Percentiles rank a stretch among this genome's conserved stretches.
These are phyloP conservation scores for Oscarella lobularis DNA, from an alignment of 37 sponge, comb jelly and placozoan species.

Conservation along the genomic window DNA sequence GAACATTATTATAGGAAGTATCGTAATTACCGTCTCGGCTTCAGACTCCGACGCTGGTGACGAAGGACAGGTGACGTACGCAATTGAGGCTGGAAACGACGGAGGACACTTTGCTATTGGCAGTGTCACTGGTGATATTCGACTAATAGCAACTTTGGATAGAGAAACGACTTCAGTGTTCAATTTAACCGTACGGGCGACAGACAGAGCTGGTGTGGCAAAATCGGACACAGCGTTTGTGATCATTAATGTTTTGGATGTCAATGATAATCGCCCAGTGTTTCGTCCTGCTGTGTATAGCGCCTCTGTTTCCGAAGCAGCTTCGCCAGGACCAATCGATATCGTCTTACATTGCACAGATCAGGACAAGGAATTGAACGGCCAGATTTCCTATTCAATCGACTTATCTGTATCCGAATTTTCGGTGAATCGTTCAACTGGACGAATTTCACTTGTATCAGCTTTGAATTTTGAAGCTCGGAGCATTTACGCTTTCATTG, in stretches of 20 bases:
- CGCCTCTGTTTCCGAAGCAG: background rate
- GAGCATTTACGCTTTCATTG: background rate
- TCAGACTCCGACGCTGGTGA: slow-evolving; percentile 35
- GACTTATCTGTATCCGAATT: background rate
- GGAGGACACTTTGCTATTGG: slow-evolving; percentile 18
- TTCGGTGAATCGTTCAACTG: slow-evolving; percentile 15
- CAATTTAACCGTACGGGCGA: slow-evolving; percentile 36
- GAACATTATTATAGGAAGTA: slow-evolving; percentile 24
- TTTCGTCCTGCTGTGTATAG: background rate
- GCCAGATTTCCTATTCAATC: slow-evolving; percentile 7
- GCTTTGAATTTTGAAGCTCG: slow-evolving; percentile 4
- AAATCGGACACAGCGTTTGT: background rate
- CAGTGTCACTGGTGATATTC: slow-evolving; percentile 23
- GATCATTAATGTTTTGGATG: background rate
- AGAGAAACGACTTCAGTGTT: slow-evolving; percentile 17
- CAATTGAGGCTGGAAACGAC: slow-evolving; percentile 28
- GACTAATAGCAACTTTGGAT: slow-evolving; percentile 33
- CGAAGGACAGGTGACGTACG: slow-evolving; percentile 30
- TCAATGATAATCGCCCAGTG: background rate
- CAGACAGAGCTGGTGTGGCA: background rate
- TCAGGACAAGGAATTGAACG: slow-evolving; percentile 17
- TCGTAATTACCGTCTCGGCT: slow-evolving; percentile 24
- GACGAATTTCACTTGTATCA: slow-evolving; percentile 14
- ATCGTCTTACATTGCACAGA: background rate
- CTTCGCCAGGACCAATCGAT: background rate